A percentile compares a stretch with the other conserved stretches of the same genome.
Evolutionary conservation across 2,113 vertebrate species (phyloP).

Genomic region (Rhinopithecus roxellana): DNA sequence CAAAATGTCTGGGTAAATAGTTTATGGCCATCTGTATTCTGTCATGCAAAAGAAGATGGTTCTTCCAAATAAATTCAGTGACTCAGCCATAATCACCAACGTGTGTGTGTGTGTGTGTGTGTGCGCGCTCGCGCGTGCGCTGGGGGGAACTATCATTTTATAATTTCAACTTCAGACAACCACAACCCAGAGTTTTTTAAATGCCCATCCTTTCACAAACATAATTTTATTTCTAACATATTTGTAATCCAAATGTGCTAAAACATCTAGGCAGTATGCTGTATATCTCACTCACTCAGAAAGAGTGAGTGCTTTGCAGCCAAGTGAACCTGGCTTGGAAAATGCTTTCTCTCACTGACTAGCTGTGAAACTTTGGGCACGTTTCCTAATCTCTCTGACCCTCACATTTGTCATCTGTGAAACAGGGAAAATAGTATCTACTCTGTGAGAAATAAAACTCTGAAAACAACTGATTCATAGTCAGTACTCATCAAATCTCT

Average conservation of each 20-base stretch:
- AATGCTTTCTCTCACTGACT: neutral
- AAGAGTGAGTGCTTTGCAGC: neutral
- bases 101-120: neutral
- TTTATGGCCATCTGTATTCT: neutral
- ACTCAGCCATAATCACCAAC: neutral
- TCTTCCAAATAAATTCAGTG: neutral
- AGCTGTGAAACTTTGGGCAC: neutral
- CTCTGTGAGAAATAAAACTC: neutral
- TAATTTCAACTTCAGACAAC: neutral
- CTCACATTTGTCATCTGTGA: slow-evolving; percentile 10
- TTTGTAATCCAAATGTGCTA: neutral
- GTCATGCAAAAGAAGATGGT: neutral
- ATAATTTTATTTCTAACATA: neutral
- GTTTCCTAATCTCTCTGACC: neutral
- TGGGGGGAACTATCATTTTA: neutral
- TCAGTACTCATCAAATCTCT: neutral
- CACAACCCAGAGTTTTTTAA: neutral
- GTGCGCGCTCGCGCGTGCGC: accelerated
- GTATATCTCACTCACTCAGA: no score
- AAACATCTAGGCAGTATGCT: neutral
- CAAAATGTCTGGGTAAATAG: neutral
- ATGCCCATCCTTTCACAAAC: neutral
- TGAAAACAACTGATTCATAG: neutral
- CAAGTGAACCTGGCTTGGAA: neutral
- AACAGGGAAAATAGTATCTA: neutral